Evolutionary conservation across 2,888 invertebrate species (phyloP), one percentile per base, ranked within the genome.

Genomic region (Dichetophora obliterata): DNA sequence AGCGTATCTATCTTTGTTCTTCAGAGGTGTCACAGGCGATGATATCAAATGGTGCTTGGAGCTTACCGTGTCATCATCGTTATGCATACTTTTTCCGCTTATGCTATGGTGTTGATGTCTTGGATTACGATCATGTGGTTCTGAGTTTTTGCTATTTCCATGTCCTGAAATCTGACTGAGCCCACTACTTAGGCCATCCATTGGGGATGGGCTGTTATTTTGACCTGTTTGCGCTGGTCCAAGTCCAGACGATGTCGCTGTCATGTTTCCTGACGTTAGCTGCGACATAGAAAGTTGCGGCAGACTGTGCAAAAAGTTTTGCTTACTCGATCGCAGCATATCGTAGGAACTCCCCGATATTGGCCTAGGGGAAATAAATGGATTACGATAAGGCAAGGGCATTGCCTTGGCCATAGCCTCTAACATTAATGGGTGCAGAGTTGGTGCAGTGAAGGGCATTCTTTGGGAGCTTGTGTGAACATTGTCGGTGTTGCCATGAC

Each of bases 1-100:
- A 65, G 97, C 95, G 90, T 99, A 99, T 73, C 97, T 93, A 89
- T 98, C 97, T 86, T 96, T 94, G 75, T 94, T 92, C 87, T 94
- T 92, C 79, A 82, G 83, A 81, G 79, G 77, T 14, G 66, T 43
- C 22, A 52, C 66, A 2, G 74, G 65, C 16, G 74, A 74, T 16
- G 74, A 54, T 37, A 14, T 65, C 22, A 74, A 37, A 5, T 75
- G 77, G 24, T 80, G 79, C 76, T 83, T 83, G 76, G 81, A 80
- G 78, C 80, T 82, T 71, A 81, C 69, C 77, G 76, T 80, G 81
- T 80, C 82, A 75, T 82, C 83, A 69, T 83, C 83, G 73, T 82
- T 83, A 76, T 81, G 82, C 76, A 75, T 82, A 77, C 59, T 81
- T 81, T 52, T 84, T 79, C 71, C 80, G 72, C 72, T 65, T 37